Conservation (phyloP, 1,140 invertebrate species). For the Trialeurodes vaporariorum region DNA sequence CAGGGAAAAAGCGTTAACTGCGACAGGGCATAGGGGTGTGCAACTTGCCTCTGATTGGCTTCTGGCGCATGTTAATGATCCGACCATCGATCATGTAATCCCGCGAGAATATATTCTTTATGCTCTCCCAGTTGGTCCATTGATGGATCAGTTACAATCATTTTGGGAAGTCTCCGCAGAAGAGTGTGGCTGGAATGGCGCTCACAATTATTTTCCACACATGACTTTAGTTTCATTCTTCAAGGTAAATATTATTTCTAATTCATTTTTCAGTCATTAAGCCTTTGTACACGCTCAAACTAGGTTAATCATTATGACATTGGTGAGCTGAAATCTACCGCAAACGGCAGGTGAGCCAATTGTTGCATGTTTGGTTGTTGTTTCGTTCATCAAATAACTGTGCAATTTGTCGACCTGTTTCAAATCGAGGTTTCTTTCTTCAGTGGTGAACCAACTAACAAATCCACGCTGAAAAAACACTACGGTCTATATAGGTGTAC, state of each 20-base stretch:
- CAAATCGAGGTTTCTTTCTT: too few relatives aligned
- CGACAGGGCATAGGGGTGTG: constrained; percentile 74
- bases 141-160: constrained; percentile 53
- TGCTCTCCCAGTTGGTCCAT: constrained; percentile 63
- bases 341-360: too few relatives aligned
- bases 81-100: constrained; percentile 54
- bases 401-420: too few relatives aligned
- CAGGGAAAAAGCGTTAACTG: constrained; percentile 77
- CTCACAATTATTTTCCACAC: constrained; percentile 77
- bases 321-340: too few relatives aligned
- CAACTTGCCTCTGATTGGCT: constrained; percentile 83
- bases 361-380: too few relatives aligned
- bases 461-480: too few relatives aligned
- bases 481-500: too few relatives aligned
- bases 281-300: too few relatives aligned
- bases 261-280: too few relatives aligned
- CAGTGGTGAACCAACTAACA: too few relatives aligned
- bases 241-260: constrained; percentile 63
- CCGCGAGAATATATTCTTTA: constrained; percentile 77
- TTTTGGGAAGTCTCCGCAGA: constrained; percentile 70
- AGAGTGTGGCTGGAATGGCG: constrained; percentile 71
- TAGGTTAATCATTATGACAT: too few relatives aligned
- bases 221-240: constrained; percentile 82
- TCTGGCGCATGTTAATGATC: constrained; percentile 74
- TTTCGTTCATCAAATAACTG: too few relatives aligned